Evolutionary conservation across 2,113 vertebrate genomes (phyloP).

Genomic region (Saimiri boliviensis): DNA sequence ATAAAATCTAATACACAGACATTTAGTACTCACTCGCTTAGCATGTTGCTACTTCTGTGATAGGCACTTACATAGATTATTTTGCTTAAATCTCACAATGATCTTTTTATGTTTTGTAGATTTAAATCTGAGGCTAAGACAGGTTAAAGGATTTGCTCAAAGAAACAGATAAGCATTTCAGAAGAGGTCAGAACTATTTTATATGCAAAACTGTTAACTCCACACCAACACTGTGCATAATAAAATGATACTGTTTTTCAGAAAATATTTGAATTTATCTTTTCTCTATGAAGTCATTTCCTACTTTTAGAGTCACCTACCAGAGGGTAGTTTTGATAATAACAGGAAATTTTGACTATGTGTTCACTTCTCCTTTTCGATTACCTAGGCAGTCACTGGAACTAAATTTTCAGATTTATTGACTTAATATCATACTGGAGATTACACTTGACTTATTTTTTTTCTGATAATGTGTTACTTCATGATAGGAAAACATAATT

Average conservation of each 20-base stretch:
- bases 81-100: background rate
- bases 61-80: background rate
- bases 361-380: background rate
- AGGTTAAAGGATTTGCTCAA: background rate
- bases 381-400: background rate
- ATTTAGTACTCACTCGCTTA: background rate
- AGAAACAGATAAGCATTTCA: background rate
- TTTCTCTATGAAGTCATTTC: background rate
- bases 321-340: background rate
- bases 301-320: background rate
- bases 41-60: background rate
- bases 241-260: background rate
- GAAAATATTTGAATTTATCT: background rate
- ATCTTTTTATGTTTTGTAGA: background rate
- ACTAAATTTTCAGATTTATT: background rate
- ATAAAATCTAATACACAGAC: background rate
- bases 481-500: background rate
- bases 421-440: background rate
- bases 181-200: background rate
- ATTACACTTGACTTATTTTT: background rate
- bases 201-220: background rate
- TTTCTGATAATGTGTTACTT: background rate
- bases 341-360: background rate
- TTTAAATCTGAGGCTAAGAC: background rate
- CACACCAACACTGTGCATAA: rapidly evolving